Conservation (phyloP, 2,888 invertebrate species). For the Auanema freiburgensis region DNA sequence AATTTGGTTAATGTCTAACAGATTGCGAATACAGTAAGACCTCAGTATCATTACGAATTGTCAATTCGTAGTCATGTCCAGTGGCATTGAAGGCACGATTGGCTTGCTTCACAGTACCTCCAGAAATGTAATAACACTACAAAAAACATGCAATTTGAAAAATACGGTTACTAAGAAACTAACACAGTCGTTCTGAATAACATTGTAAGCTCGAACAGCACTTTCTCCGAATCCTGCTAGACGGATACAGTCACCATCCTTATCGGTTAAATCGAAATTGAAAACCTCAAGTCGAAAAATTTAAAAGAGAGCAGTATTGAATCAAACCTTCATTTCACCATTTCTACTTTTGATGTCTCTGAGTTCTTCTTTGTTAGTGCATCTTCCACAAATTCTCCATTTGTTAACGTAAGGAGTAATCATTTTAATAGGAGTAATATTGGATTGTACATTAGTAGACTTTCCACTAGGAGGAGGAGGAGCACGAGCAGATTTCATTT, state of each 20-base stretch:
- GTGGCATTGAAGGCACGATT: conserved; percentile 84
- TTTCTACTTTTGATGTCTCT: conserved; percentile 32
- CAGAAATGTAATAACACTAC: conserved; percentile 83
- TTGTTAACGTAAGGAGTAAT: conserved; percentile 37
- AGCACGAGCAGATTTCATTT: conserved; percentile 9
- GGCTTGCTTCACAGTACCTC: conserved; percentile 84
- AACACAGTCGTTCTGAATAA: background rate
- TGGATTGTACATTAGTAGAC: background rate
- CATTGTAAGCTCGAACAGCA: conserved; percentile 4
- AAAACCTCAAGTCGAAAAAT: conserved; percentile 33
- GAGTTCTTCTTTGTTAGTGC: conserved; percentile 43
- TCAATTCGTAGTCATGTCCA: conserved; percentile 95
- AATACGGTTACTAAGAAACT: background rate
- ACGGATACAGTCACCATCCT: background rate
- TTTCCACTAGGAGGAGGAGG: conserved; percentile 25
- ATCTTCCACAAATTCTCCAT: conserved; percentile 48
- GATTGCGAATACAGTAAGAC: conserved; percentile 29
- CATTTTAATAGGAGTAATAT: conserved; percentile 31
- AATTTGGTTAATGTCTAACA: too few species aligned
- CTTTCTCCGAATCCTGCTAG: background rate
- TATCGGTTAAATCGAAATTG: conserved; percentile 13
- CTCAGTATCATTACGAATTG: conserved; percentile 77
- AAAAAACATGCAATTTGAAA: conserved; percentile 16
- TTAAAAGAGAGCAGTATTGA: background rate
- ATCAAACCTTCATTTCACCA: conserved; percentile 22